A percentile compares a stretch with the other conserved stretches of the same genome.
These are phyloP conservation scores for Mionectes olivaceus DNA, from an alignment of 2,797 vertebrate species.

Conservation along the genomic window DNA sequence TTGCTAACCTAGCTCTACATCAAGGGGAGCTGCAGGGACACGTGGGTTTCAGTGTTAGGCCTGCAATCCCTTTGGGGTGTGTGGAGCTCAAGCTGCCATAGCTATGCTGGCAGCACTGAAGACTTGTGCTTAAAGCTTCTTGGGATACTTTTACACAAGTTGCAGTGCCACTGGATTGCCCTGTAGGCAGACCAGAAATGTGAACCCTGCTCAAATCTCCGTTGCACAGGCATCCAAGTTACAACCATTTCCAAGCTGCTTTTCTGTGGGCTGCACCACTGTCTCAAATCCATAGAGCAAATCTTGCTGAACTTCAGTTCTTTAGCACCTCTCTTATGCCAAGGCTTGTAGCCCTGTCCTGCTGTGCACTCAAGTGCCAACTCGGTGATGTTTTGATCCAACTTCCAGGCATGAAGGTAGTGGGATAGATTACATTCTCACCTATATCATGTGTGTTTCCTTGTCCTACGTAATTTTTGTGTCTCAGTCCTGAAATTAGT, in stretches of 20 bases:
- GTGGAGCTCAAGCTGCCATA: neutral
- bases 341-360: neutral
- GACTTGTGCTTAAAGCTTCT: neutral
- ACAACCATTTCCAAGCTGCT: neutral
- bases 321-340: neutral
- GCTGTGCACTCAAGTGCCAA: neutral
- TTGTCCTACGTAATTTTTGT: neutral
- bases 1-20: neutral
- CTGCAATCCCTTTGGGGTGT: neutral
- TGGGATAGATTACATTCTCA: neutral
- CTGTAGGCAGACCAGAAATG: neutral
- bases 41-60: neutral
- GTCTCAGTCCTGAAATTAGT: neutral
- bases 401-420: neutral
- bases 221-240: neutral
- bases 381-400: neutral
- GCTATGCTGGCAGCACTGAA: neutral
- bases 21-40: neutral
- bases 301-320: neutral
- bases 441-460: neutral
- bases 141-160: neutral
- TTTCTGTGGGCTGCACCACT: neutral
- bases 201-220: neutral
- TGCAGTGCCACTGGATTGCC: neutral
- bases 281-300: neutral